phyloP scores from a whole-genome alignment of 1,140 invertebrate species.

The Galendromus occidentalis region DNA sequence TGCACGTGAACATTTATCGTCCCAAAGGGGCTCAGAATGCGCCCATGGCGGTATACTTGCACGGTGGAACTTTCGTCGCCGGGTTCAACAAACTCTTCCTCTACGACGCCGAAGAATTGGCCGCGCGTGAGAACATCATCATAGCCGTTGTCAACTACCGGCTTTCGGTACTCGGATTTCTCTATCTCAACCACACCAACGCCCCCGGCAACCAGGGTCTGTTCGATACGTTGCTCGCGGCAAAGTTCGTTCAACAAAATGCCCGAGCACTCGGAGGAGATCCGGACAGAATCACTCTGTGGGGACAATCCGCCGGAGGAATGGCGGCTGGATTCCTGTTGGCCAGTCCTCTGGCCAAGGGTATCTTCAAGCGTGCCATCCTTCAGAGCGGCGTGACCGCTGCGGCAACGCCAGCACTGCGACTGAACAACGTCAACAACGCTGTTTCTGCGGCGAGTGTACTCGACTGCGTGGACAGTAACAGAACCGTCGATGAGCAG shows the following conservation, averaged over 20 bases:
- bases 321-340: background rate
- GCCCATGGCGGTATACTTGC: background rate
- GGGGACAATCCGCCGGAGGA: background rate
- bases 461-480: background rate
- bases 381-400: background rate
- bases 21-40: background rate
- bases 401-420: background rate
- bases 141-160: slow-evolving; percentile 72
- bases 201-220: slow-evolving; percentile 33
- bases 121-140: slow-evolving; percentile 38
- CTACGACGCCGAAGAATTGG: background rate
- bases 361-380: background rate
- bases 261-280: slow-evolving; percentile 27
- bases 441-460: background rate
- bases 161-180: slow-evolving; percentile 50
- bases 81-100: slow-evolving; percentile 2
- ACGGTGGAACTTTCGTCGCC: background rate
- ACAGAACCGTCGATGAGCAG: background rate
- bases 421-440: background rate
- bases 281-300: background rate
- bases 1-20: background rate
- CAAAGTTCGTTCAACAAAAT: slow-evolving; percentile 1
- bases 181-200: background rate
- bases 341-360: background rate
- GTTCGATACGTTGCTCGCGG: background rate